These are phyloP conservation scores for Sepioteuthis lessoniana DNA, from an alignment of 2,888 invertebrate species.

Conservation along the genomic window DNA sequence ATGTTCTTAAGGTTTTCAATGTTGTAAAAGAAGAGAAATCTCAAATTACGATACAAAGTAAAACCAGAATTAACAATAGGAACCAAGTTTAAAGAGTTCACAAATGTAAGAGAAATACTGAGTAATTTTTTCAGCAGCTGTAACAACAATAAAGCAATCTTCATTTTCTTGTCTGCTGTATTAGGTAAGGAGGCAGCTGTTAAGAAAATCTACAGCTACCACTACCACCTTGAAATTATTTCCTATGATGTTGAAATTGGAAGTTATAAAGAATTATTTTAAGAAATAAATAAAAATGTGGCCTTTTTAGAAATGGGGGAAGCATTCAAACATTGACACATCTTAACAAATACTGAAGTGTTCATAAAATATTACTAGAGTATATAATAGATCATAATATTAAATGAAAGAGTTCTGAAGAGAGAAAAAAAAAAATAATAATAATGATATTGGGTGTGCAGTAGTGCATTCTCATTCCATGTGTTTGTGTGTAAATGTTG, in stretches of 20 bases:
- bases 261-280: neutral
- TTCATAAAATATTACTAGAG: no score
- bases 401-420: neutral
- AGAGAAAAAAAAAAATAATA: no score
- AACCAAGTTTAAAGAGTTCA: neutral
- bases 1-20: no score
- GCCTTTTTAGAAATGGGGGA: neutral
- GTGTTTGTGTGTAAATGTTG: neutral
- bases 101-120: neutral
- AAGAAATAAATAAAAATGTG: no score
- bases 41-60: neutral
- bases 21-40: no score
- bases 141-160: neutral
- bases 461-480: neutral
- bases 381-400: neutral
- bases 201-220: neutral
- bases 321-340: neutral
- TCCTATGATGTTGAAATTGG: neutral
- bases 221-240: neutral
- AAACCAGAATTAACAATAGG: neutral
- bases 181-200: no score
- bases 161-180: slow-evolving; percentile 25
- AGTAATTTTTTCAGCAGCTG: neutral
- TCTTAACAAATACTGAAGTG: neutral
- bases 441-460: neutral